Conservation (phyloP, 2,113 vertebrate genomes). For the Phrynosoma platyrhinos region DNA sequence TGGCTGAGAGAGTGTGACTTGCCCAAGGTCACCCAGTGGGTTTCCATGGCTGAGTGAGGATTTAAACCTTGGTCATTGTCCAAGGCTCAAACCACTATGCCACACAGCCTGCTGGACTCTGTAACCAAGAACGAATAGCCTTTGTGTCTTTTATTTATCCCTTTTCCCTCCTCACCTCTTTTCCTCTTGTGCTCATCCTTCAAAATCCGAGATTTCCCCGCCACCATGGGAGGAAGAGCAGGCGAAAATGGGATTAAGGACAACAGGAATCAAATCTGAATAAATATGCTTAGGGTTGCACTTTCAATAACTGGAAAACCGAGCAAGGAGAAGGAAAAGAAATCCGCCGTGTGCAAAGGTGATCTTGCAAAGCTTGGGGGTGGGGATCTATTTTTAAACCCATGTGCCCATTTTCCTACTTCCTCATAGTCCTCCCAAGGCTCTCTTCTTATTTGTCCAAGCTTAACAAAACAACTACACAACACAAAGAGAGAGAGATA, state of each 20-base stretch:
- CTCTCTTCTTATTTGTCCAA: not conserved
- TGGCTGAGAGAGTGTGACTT: too few species aligned
- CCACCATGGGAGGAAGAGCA: not conserved
- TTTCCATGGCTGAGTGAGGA: too few species aligned
- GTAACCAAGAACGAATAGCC: too few species aligned
- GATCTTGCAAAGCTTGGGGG: not conserved
- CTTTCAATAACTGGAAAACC: not conserved
- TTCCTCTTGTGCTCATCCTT: too few species aligned
- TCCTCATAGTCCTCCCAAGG: not conserved
- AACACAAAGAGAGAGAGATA: not conserved
- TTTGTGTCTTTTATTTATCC: too few species aligned
- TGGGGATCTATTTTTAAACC: not conserved
- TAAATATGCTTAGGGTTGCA: not conserved
- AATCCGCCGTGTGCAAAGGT: not conserved
- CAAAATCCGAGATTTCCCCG: not conserved
- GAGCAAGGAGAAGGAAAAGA: not conserved
- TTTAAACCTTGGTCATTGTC: too few species aligned
- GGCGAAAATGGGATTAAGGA: not conserved
- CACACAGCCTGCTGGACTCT: too few species aligned
- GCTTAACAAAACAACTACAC: constrained; percentile 7
- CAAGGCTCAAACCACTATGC: too few species aligned
- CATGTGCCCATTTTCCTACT: not conserved
- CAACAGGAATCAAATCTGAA: not conserved
- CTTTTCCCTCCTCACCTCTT: too few species aligned
- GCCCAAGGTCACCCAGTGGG: too few species aligned